Conservation (phyloP, 2,888 invertebrate genomes). For the Orgyia antiqua region DNA sequence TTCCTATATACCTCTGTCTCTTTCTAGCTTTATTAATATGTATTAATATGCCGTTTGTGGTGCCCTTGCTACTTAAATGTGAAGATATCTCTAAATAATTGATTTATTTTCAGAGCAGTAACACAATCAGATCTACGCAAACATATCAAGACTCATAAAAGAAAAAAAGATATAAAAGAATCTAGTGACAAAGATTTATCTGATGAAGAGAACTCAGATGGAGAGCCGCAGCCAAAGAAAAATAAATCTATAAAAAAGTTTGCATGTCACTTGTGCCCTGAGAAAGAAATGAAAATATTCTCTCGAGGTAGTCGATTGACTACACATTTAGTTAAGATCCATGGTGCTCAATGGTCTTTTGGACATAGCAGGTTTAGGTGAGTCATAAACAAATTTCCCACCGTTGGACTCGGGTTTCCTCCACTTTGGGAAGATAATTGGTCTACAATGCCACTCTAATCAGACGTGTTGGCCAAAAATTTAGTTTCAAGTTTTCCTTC, state of each 20-base stretch:
- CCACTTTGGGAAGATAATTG: no score
- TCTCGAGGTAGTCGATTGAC: slow-evolving; percentile 82
- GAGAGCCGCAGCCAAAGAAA: slow-evolving; percentile 26
- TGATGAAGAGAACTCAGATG: slow-evolving; percentile 39
- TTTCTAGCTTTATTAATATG: no score
- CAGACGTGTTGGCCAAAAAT: no score
- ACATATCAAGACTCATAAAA: slow-evolving; percentile 72
- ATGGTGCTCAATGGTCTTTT: slow-evolving; percentile 85
- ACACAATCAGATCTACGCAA: slow-evolving; percentile 78
- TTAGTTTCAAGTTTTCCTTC: no score
- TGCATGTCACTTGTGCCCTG: slow-evolving; percentile 86
- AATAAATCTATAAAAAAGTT: slow-evolving; percentile 54
- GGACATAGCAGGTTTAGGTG: slow-evolving; percentile 87
- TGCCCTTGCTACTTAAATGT: no score
- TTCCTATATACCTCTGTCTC: no score
- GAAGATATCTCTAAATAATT: no score
- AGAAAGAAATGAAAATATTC: slow-evolving; percentile 70
- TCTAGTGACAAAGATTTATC: slow-evolving; percentile 22
- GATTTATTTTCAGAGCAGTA: slow-evolving; percentile 71
- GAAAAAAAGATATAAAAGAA: slow-evolving; percentile 29
- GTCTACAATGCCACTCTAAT: no score
- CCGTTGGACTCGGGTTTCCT: no score
- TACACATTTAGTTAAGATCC: slow-evolving; percentile 83
- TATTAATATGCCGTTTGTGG: no score
- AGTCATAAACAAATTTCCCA: slow-evolving; percentile 23